These are phyloP conservation scores for Antigone vipio DNA, from an alignment of 2,113 vertebrate genomes.

Conservation along the genomic window DNA sequence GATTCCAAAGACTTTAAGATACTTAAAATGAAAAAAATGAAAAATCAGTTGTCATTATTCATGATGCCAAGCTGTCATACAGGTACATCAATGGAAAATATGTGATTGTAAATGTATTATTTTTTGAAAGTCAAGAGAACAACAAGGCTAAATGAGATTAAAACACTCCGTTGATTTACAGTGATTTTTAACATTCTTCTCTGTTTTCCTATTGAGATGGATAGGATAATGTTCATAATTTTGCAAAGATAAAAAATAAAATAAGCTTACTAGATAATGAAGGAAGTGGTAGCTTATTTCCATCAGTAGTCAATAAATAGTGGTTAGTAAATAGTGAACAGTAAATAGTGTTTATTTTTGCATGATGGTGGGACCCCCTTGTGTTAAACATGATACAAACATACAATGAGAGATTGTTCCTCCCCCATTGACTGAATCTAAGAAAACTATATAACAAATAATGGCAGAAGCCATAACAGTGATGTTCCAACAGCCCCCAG, in stretches of 20 bases:
- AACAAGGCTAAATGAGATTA: background rate
- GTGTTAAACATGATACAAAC: background rate
- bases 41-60: background rate
- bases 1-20: background rate
- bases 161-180: background rate
- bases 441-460: background rate
- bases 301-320: background rate
- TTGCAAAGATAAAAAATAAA: background rate
- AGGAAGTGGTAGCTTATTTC: background rate
- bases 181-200: background rate
- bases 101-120: background rate
- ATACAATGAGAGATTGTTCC: background rate
- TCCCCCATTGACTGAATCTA: background rate
- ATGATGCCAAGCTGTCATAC: background rate
- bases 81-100: background rate
- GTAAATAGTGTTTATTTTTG: background rate
- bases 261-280: background rate
- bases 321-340: too few species aligned
- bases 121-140: background rate
- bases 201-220: background rate
- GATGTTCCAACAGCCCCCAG: background rate
- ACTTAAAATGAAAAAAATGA: background rate
- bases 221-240: background rate
- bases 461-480: background rate
- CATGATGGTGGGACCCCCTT: background rate